Evolutionary conservation across 2,888 invertebrate species (phyloP), one percentile per base, ranked within the genome.

Genomic region (Eudasyphora cyanicolor): DNA sequence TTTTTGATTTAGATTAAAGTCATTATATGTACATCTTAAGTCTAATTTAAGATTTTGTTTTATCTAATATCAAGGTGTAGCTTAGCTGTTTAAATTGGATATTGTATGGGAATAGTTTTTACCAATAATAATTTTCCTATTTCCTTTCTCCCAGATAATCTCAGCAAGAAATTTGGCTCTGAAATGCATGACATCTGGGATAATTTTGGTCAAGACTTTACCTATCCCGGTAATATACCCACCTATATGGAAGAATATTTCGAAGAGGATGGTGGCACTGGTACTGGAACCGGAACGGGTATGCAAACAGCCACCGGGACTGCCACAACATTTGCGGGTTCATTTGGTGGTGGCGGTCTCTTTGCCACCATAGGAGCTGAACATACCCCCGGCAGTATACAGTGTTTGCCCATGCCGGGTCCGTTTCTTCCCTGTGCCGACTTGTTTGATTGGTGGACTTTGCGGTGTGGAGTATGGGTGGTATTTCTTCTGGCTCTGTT

Each of bases 381-480:
- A 2, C 92, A 92, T 75, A 87, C 89, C 42, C 90, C 91, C 0
- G 92, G 91, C 0, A 89, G 92, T 0, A 89, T 93, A 24, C 95
- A 96, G 87, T 98, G 98, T 90, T 93, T 96, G 87, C 98, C 98
- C 10, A 94, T 96, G 89, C 98, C 98, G 2, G 97, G 97, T 29
- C 98, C 98, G 2, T 98, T 98, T 93, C 93, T 98, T 89, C 98
- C 98, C 4, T 99, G 98, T 92, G 96, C 97, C 90, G 98, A 98
- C 92, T 93, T 98, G 76, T 98, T 99, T 92, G 98, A 98, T 91
- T 98, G 98, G 98, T 98, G 98, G 98, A 98, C 98, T 4, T 93
- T 98, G 87, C 95, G 98, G 54, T 98, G 98, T 91, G 98, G 98
- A 21, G 98, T 99, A 71, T 99, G 99, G 99, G 95, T 98, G 17